Evolutionary conservation across 2,797 vertebrate species (phyloP), one percentile per base, ranked within the genome.

Genomic region (Vultur gryphus): DNA sequence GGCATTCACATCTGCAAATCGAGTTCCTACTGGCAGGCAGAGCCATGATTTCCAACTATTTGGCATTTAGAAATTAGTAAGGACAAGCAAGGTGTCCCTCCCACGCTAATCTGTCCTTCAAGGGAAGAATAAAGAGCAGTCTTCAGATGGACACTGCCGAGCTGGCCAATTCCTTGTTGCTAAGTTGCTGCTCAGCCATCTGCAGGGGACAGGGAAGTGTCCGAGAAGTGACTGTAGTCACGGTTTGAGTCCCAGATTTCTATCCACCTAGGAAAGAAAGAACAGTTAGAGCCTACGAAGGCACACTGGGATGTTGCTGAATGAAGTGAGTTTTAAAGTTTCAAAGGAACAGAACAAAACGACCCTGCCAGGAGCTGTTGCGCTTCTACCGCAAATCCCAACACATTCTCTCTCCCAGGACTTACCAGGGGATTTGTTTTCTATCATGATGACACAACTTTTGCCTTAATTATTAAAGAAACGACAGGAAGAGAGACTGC

Each of bases 251-350:
- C 94, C 76, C 67, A 61, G 90, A 97, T 95, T 97, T 98, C 97
- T 89, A 98, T 93, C 61, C 96, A 76, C 95, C 98, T 98, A 92
- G 65, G 54, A 95, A 71, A 95, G 78, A 97, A 96, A 7, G 64
- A 46, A 66, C 37, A 84, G 49, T 94, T 79, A 87, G 91, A 88
- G 37, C 64, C 82, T 82, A 12, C 2, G 10, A 65, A 72, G 35
- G 62, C 39, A 86, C 29, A 8, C 1, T 10, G 39, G 31, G 65
- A 57, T 24, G 3, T 17, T 1, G 2, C 37, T 73, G 51, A 86
- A 81, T 29, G 15, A n/a, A 81, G 24, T 16, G 14, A 84, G 11
- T 33, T 81, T 83, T 57, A 17, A 52, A 65, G 41, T 71, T 79
- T 39, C 81, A 89, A 51, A 87, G 67, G 67, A 92, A 93, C n/a